These are phyloP conservation scores for Loris lydekkerianus DNA, from an alignment of 2,797 vertebrate genomes.

Conservation along the genomic window DNA sequence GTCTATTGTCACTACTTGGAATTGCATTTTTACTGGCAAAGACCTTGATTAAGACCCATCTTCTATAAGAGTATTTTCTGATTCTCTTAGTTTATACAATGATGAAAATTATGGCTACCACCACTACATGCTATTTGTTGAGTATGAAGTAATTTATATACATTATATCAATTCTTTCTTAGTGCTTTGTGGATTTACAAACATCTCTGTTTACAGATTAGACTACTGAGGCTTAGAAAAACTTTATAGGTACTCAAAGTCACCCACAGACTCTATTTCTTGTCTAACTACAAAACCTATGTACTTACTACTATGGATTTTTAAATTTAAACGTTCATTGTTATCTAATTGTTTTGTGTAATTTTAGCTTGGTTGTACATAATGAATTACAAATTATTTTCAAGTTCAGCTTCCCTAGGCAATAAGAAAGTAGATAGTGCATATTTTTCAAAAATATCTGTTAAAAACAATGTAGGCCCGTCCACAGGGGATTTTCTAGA, in stretches of 20 bases:
- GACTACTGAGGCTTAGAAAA: neutral
- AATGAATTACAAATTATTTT: neutral
- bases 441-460: neutral
- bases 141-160: neutral
- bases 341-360: neutral
- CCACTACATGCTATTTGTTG: neutral
- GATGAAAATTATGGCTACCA: neutral
- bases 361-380: conserved; percentile 16
- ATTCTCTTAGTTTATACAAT: neutral
- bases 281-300: neutral
- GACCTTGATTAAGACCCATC: neutral
- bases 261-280: neutral
- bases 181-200: neutral
- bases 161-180: neutral
- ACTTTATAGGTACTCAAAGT: neutral
- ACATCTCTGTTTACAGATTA: neutral
- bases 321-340: neutral
- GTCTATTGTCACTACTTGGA: neutral
- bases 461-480: neutral
- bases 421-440: neutral
- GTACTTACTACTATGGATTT: neutral
- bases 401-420: neutral
- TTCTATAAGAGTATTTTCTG: neutral
- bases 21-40: neutral
- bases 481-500: too few species aligned